Evolutionary conservation across 2,888 invertebrate species (phyloP).

Genomic region (Apamea sordens): DNA sequence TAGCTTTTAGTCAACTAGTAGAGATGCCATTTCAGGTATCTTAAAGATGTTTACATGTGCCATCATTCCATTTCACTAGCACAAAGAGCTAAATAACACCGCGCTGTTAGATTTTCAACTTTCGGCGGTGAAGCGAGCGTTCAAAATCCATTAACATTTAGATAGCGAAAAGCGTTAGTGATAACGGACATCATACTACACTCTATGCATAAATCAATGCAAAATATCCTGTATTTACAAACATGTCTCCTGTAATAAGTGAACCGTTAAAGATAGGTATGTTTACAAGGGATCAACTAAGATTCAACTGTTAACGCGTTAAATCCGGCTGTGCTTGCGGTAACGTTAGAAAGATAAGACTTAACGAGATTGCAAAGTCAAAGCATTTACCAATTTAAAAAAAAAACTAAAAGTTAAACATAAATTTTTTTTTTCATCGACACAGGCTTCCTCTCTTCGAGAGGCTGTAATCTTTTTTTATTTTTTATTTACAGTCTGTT

Average conservation of each 20-base stretch:
- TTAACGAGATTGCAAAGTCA: not conserved
- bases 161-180: not conserved
- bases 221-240: conserved; percentile 48
- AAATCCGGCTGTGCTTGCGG: conserved; percentile 67
- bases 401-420: too few relatives aligned
- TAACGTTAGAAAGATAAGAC: conserved; percentile 42
- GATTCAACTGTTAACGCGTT: conserved; percentile 73
- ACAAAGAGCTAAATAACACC: not conserved
- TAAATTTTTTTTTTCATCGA: too few relatives aligned
- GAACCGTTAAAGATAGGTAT: conserved; percentile 60
- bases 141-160: not conserved
- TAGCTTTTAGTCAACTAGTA: too few relatives aligned
- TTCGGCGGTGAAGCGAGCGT: not conserved
- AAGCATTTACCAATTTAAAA: too few relatives aligned
- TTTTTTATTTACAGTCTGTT: too few relatives aligned
- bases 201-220: conserved; percentile 15
- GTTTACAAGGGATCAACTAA: conserved; percentile 77
- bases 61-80: too few relatives aligned
- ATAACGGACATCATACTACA: not conserved
- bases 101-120: not conserved
- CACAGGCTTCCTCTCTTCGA: too few relatives aligned
- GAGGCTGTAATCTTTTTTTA: too few relatives aligned
- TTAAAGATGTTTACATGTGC: too few relatives aligned
- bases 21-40: too few relatives aligned
- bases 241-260: conserved; percentile 15